Base-by-base conservation (phyloP, 2,888 invertebrate species). In the Drosophila anomelani region DNA sequence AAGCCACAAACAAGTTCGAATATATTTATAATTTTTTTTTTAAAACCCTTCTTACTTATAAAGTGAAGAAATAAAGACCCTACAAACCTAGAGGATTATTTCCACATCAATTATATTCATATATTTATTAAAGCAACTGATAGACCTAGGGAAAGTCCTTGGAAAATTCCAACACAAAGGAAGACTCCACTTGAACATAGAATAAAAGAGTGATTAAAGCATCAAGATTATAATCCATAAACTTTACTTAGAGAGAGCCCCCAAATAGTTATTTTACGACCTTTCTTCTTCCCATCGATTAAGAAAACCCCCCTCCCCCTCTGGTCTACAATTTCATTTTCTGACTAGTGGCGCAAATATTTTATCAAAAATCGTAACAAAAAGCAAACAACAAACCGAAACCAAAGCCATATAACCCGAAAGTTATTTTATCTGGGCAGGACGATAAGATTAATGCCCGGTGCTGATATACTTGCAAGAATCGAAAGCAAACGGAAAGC, bases 361-460 rank as follows among this genome's bases (percentile, higher is more conserved):
- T 71, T 56, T 62, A 62, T 71, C 62, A 71, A 62, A 62, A 56
- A 56, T 70, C 49, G 55, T 56, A 56, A 56, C 49, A 10, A 29
- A 47, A 49, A 36, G 29, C 20, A 10, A 34, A 51, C 36, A 20
- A 26, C 39, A 26, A 64, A 36, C 36, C 34, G 26, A 51, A 67
- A n/a, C 12, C 56, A 43, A 6, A 38, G 29, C 46, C 70, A 47
- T 70, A 70, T 70, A 70, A 55, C 60, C 55, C 55, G 39, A 62
- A 62, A 71, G 74, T 49, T 77, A 80, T 80, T 85, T 85, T 81
- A 81, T 85, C 81, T 70, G 56, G 54, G 41, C 60, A 56, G 76
- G 71, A 81, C 54, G 81, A 81, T 81, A 78, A 81, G 85, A 81
- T 81, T 85, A 85, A 77, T 34, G 5, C 15, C 34, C 43, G 46